These are phyloP conservation scores for Procavia capensis DNA, from an alignment of 2,113 vertebrate species.

Conservation along the genomic window DNA sequence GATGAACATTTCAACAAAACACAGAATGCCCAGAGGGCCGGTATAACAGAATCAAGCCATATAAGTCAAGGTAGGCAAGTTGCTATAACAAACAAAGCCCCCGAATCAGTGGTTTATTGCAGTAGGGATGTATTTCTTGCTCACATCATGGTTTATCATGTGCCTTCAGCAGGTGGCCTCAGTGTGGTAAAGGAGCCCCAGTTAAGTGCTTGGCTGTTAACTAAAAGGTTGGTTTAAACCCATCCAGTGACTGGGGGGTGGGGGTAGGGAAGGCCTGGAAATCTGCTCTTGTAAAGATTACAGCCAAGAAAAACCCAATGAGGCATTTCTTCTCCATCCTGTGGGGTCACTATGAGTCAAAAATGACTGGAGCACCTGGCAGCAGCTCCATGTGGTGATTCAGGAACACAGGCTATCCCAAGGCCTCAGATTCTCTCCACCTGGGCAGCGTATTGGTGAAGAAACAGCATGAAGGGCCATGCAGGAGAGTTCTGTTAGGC, in stretches of 20 bases:
- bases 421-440: not conserved
- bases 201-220: too few relatives aligned
- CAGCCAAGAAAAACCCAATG: too few relatives aligned
- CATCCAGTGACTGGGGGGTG: too few relatives aligned
- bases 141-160: not conserved
- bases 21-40: not conserved
- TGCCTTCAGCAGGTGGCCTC: not conserved
- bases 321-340: too few relatives aligned
- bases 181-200: not conserved
- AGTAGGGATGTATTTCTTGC: not conserved
- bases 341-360: too few relatives aligned
- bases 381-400: too few relatives aligned
- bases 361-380: too few relatives aligned
- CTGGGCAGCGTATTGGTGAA: not conserved
- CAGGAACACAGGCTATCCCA: not conserved
- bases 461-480: rapidly evolving
- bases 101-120: not conserved
- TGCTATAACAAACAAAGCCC: not conserved
- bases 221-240: too few relatives aligned
- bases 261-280: too few relatives aligned
- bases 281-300: too few relatives aligned
- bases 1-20: not conserved
- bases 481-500: not conserved
- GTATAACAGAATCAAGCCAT: not conserved
- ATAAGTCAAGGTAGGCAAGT: not conserved